Percentiles rank a stretch among this genome's conserved stretches.
These are phyloP conservation scores for Spicauda simplicius DNA, from an alignment of 2,888 invertebrate species.

Conservation along the genomic window DNA sequence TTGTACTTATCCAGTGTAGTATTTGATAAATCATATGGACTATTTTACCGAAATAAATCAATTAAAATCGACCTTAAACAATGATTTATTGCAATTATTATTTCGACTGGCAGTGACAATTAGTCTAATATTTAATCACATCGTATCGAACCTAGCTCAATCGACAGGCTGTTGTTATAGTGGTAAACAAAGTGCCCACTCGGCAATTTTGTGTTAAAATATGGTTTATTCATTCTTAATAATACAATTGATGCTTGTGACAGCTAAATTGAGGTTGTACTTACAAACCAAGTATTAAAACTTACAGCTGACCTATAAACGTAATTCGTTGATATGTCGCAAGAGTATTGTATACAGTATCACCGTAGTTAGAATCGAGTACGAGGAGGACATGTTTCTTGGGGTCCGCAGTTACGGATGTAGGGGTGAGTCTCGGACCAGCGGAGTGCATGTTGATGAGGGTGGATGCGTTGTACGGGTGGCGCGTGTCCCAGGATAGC, in stretches of 20 bases:
- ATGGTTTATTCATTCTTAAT: no score
- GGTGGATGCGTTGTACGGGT: constrained; percentile 67
- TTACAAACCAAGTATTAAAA: not conserved
- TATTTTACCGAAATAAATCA: not conserved
- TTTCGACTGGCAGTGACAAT: not conserved
- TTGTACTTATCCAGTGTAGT: not conserved
- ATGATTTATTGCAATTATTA: not conserved
- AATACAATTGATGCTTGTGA: no score
- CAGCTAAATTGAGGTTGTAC: no score
- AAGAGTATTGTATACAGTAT: constrained; percentile 78
- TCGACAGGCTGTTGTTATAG: no score
- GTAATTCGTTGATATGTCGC: constrained; percentile 66
- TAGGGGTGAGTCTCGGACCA: constrained; percentile 77
- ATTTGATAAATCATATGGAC: not conserved
- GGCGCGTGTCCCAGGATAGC: constrained; percentile 83
- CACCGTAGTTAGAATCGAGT: constrained; percentile 86
- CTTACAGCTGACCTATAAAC: constrained; percentile 52
- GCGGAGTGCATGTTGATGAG: constrained; percentile 81
- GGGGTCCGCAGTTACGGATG: constrained; percentile 83
- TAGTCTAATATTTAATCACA: not conserved
- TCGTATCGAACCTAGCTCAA: no score
- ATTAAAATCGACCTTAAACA: not conserved
- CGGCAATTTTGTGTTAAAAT: no score
- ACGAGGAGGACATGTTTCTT: constrained; percentile 80
- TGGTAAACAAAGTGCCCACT: no score